Conservation (phyloP, 2,888 invertebrate genomes). For the Hipparchia semele region DNA sequence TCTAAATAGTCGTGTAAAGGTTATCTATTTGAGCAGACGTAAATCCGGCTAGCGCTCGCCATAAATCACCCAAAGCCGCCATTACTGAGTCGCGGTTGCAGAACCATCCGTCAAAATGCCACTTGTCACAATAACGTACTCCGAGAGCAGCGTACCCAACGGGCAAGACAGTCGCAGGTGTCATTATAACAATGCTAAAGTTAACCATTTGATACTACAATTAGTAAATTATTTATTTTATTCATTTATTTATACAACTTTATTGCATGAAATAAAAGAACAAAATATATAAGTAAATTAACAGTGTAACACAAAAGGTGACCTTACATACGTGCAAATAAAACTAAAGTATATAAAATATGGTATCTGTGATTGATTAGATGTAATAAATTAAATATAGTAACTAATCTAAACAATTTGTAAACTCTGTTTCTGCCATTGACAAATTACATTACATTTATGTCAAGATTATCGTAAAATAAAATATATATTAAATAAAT, state of each 20-base stretch:
- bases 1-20: conserved; percentile 23
- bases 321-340: too few relatives aligned
- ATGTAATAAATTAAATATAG: not conserved
- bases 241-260: too few relatives aligned
- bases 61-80: conserved; percentile 36
- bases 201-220: too few relatives aligned
- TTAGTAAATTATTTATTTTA: too few relatives aligned
- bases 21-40: conserved; percentile 32
- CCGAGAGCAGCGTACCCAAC: conserved; percentile 20
- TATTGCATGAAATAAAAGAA: too few relatives aligned
- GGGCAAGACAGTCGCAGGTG: conserved; percentile 10
- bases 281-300: too few relatives aligned
- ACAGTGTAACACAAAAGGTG: too few relatives aligned
- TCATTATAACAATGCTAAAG: not conserved
- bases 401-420: conserved; percentile 5
- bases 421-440: not conserved
- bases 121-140: conserved; percentile 37
- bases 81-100: conserved; percentile 34
- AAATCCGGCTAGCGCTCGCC: conserved; percentile 36
- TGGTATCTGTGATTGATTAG: not conserved
- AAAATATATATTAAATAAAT: not conserved
- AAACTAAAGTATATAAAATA: too few relatives aligned
- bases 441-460: not conserved
- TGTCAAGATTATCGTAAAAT: not conserved
- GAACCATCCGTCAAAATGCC: conserved; percentile 40